Conservation (phyloP, 2,797 vertebrate genomes). For the Sphaeramia orbicularis region DNA sequence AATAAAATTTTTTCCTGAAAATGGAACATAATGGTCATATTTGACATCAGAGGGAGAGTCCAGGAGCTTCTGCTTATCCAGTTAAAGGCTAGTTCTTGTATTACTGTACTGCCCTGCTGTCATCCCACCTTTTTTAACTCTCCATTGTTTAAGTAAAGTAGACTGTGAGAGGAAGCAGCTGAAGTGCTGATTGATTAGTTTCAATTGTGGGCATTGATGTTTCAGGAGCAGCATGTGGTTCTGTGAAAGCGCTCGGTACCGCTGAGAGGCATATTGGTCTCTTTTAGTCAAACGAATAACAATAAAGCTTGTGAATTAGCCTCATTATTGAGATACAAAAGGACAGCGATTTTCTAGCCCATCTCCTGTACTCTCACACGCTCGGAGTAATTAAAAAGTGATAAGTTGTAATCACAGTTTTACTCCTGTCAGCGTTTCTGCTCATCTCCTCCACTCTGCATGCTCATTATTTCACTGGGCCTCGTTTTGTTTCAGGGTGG, state of each 20-base stretch:
- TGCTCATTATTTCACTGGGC: slow-evolving; percentile 37
- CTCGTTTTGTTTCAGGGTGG: slow-evolving; percentile 38
- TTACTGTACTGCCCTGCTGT: background rate
- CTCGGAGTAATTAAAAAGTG: slow-evolving; percentile 68
- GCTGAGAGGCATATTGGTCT: slow-evolving; percentile 14
- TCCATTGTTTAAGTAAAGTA: slow-evolving; percentile 20
- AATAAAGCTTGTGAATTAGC: slow-evolving; percentile 52
- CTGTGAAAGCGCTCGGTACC: slow-evolving; percentile 28
- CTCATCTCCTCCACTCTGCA: slow-evolving; percentile 8
- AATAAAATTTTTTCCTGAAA: background rate
- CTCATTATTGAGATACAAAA: slow-evolving; percentile 55
- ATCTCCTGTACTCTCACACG: slow-evolving; percentile 21
- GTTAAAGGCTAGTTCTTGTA: slow-evolving; percentile 15
- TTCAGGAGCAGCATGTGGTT: slow-evolving; percentile 29
- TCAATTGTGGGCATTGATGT: slow-evolving; percentile 57
- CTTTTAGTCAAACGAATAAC: slow-evolving; percentile 38
- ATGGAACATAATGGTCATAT: background rate
- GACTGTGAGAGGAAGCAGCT: slow-evolving; percentile 37
- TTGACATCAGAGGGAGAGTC: background rate
- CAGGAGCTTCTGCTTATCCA: no score
- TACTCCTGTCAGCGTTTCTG: slow-evolving; percentile 60
- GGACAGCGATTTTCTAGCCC: slow-evolving; percentile 14
- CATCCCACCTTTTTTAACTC: slow-evolving; percentile 17
- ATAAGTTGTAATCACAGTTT: slow-evolving; percentile 68
- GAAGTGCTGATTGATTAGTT: slow-evolving; percentile 61